phyloP scores from a whole-genome alignment of 2,797 vertebrate genomes.

The Petrocephalus schoutedeni region DNA sequence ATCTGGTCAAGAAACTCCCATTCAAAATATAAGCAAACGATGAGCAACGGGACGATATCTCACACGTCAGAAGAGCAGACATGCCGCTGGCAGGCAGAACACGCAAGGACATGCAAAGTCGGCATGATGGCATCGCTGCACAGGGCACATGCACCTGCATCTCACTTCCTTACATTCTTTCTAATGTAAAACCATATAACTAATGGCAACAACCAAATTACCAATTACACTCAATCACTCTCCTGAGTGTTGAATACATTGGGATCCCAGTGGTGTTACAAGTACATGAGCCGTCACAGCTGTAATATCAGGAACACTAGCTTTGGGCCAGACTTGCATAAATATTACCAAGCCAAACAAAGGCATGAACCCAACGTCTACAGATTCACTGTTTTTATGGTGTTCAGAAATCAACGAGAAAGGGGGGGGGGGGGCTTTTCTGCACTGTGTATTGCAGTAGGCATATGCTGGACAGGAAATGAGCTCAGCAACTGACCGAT shows the following conservation, averaged over 20 bases:
- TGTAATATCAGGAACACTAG: not conserved
- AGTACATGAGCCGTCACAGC: not conserved
- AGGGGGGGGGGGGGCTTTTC: not conserved
- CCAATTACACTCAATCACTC: not conserved
- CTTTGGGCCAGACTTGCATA: not conserved
- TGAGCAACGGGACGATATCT: not conserved
- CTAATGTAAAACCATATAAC: not conserved
- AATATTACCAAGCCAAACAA: not conserved
- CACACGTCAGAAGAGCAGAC: constrained; percentile 5
- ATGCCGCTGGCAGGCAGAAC: constrained; percentile 15
- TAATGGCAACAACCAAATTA: not conserved
- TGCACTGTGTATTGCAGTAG: not conserved
- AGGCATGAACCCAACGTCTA: not conserved
- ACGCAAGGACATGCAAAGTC: not conserved
- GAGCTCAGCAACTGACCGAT: not conserved
- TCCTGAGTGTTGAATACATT: not conserved
- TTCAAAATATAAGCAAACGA: not conserved
- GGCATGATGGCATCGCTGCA: not conserved
- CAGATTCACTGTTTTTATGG: not conserved
- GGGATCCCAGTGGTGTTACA: not conserved
- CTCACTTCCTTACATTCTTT: not conserved
- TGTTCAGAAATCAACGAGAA: not conserved
- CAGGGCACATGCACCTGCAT: not conserved
- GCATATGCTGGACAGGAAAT: not conserved
- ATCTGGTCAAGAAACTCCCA: not conserved